phyloP scores from a whole-genome alignment of 2,888 invertebrate genomes.

The Gandaritis pyraliata region DNA sequence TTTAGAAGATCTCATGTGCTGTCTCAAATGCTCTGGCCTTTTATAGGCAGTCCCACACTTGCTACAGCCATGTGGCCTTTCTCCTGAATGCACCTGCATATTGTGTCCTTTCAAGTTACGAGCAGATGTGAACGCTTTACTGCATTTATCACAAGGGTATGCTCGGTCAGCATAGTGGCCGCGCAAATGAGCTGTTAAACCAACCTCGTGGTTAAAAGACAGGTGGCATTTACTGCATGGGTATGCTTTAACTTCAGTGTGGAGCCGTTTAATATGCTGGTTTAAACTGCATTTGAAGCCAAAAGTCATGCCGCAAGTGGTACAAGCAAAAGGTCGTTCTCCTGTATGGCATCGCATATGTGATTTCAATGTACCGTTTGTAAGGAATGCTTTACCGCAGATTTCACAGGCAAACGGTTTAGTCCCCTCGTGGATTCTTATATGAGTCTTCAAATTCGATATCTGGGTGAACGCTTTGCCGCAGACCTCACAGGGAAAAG shows the following conservation, averaged over 20 bases:
- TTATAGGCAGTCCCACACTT: constrained; percentile 17
- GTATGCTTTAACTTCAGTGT: constrained; percentile 21
- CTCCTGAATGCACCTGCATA: constrained; percentile 13
- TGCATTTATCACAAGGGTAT: constrained; percentile 12
- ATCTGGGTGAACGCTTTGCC: constrained; percentile 14
- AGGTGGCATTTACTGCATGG: constrained; percentile 13
- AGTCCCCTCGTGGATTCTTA: constrained; percentile 12
- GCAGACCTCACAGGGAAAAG: constrained; percentile 11
- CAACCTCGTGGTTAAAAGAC: constrained; percentile 13
- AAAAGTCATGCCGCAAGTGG: constrained; percentile 12
- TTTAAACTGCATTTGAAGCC: constrained; percentile 24
- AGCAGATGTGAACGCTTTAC: constrained; percentile 15
- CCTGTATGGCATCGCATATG: constrained; percentile 16
- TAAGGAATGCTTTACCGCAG: constrained; percentile 15
- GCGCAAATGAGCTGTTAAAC: constrained; percentile 12
- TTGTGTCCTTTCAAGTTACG: constrained; percentile 19
- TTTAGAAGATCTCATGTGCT: constrained; percentile 17
- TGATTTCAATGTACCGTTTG: constrained; percentile 10
- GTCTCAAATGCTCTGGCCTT: constrained; percentile 14
- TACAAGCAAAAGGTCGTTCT: constrained; percentile 11
- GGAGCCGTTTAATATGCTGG: constrained; percentile 15
- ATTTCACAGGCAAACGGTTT: constrained; percentile 21
- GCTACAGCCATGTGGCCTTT: constrained; percentile 10
- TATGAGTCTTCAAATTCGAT: constrained; percentile 14
- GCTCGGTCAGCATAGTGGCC: constrained; percentile 9